phyloP scores from a whole-genome alignment of 2,888 invertebrate genomes.

The Caenorhabditis sp. region DNA sequence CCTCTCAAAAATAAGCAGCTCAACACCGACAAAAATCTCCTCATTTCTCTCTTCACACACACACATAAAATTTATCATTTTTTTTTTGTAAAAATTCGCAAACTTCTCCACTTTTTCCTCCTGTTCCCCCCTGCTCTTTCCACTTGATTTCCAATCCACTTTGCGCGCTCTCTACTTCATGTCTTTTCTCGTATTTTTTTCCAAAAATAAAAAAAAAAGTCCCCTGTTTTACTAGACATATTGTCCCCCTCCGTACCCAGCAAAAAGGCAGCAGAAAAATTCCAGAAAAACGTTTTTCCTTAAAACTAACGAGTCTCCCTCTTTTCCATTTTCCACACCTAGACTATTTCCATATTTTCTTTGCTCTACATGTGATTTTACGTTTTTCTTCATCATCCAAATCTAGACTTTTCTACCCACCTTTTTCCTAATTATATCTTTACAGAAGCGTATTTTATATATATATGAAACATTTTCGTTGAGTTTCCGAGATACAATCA shows the following conservation, averaged over 20 bases:
- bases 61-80: not conserved
- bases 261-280: too few species aligned
- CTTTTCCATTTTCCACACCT: too few species aligned
- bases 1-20: not conserved
- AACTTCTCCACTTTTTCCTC: constrained; percentile 13
- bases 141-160: not conserved
- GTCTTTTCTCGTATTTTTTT: not conserved
- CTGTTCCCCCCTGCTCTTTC: constrained; percentile 5
- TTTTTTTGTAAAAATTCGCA: constrained; percentile 2
- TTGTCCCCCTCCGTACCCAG: too few species aligned
- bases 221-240: constrained; percentile 23
- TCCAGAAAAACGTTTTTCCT: constrained; percentile 16
- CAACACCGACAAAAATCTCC: not conserved
- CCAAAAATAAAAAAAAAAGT: not conserved
- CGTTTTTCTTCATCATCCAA: too few species aligned
- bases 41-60: not conserved
- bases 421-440: too few species aligned
- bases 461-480: too few species aligned
- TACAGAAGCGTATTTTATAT: too few species aligned
- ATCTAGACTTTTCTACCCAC: too few species aligned
- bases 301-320: constrained; percentile 37
- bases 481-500: too few species aligned
- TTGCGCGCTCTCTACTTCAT: constrained; percentile 46
- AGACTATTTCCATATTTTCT: not conserved
- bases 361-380: constrained; percentile 16